Evolutionary conservation across 2,888 invertebrate species (phyloP).

Genomic region (Heliconius aoede): DNA sequence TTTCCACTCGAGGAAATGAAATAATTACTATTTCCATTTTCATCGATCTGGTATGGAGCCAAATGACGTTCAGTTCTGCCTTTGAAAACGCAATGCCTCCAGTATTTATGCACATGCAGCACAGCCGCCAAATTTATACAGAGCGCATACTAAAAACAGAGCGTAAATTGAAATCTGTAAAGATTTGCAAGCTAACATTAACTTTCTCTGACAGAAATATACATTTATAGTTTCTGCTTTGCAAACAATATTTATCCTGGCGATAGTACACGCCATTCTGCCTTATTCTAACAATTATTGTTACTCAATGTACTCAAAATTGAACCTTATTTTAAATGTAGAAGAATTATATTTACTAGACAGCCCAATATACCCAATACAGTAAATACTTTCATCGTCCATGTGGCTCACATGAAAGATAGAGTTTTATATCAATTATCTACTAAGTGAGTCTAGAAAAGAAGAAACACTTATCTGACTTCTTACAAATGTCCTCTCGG

Average conservation of each 20-base stretch:
- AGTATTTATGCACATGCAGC: no score
- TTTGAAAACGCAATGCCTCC: no score
- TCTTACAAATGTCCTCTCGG: conserved; percentile 29
- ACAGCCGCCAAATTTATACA: no score
- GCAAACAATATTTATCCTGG: conserved; percentile 72
- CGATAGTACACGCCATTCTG: conserved; percentile 68
- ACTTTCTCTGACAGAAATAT: conserved; percentile 54
- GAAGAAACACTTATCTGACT: conserved; percentile 73
- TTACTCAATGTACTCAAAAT: conserved; percentile 51
- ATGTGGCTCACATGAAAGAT: conserved; percentile 76
- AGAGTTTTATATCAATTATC: conserved; percentile 83
- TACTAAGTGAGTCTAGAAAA: conserved; percentile 77
- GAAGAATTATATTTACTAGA: conserved; percentile 56
- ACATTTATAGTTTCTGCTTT: conserved; percentile 68
- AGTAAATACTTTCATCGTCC: conserved; percentile 76
- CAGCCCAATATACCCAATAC: conserved; percentile 59
- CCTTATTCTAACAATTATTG: conserved; percentile 69
- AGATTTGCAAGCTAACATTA: conserved; percentile 54
- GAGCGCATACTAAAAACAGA: no score
- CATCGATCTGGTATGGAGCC: no score
- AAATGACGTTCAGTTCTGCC: no score
- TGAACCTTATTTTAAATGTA: conserved; percentile 50
- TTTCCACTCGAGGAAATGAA: no score
- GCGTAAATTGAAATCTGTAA: conserved; percentile 34
- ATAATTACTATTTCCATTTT: no score